Conservation (phyloP, 2,797 vertebrate genomes). For the Poecilia gillii region DNA sequence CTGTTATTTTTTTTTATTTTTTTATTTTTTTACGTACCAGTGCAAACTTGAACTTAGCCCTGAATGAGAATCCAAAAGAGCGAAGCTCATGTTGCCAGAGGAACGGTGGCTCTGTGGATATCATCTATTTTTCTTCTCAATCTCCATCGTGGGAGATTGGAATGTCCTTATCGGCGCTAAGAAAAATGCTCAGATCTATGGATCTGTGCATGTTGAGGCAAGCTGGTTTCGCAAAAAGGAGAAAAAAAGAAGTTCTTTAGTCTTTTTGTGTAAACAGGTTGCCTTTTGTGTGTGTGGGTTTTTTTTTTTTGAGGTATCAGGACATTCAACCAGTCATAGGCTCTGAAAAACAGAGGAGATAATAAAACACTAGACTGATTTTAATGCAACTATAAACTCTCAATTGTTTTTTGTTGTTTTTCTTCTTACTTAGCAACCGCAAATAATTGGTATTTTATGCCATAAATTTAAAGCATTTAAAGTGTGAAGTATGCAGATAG, state of each 20-base stretch:
- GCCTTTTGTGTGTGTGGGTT: neutral
- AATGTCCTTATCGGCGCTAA: constrained; percentile 22
- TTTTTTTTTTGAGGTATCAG: neutral
- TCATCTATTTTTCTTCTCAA: constrained; percentile 44
- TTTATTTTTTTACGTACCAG: neutral
- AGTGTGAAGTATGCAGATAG: neutral
- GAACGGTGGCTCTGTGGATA: constrained; percentile 44
- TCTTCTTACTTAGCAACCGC: neutral
- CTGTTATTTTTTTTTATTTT: neutral
- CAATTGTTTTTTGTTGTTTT: neutral
- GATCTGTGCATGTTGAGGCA: constrained; percentile 28
- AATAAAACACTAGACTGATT: neutral
- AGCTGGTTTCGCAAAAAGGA: neutral
- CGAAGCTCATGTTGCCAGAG: constrained; percentile 37
- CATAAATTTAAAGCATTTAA: neutral
- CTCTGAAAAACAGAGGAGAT: neutral
- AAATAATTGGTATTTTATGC: neutral
- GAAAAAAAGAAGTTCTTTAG: neutral
- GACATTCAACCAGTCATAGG: neutral
- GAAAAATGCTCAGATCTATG: constrained; percentile 12
- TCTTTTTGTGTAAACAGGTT: neutral
- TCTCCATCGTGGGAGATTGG: constrained; percentile 31
- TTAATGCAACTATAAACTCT: neutral
- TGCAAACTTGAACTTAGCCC: neutral
- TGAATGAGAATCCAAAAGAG: constrained; percentile 31